Percentiles rank a stretch among this genome's conserved stretches.
phyloP scores from a whole-genome alignment of 2,888 invertebrate species.

The Tetrapedia diversipes region DNA sequence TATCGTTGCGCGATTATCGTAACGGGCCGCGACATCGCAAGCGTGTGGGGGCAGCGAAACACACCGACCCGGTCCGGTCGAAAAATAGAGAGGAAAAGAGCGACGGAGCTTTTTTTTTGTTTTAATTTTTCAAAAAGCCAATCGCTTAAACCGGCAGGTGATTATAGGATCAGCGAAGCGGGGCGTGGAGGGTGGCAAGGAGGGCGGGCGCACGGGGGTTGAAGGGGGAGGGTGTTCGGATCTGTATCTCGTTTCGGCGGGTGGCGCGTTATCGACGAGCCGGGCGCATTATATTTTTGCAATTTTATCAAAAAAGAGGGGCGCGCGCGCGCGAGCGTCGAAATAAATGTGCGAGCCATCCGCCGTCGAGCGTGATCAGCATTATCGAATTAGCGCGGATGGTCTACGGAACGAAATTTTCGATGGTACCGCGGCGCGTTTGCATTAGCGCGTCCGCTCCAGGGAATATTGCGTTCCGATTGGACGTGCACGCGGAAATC shows the following conservation, averaged over 20 bases:
- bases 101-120: constrained; percentile 30
- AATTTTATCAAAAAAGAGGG: constrained; percentile 61
- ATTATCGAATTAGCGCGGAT: constrained; percentile 79
- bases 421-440: constrained; percentile 68
- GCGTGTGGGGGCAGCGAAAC: too few relatives aligned
- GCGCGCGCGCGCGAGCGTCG: constrained; percentile 50
- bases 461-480: constrained; percentile 75
- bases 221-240: constrained; percentile 12
- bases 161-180: constrained; percentile 57
- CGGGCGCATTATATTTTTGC: constrained; percentile 61
- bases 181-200: constrained; percentile 4
- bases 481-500: constrained; percentile 80
- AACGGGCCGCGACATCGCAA: too few relatives aligned
- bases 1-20: not conserved
- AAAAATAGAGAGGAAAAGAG: too few relatives aligned
- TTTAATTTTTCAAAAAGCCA: constrained; percentile 52
- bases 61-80: too few relatives aligned
- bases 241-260: constrained; percentile 55
- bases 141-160: constrained; percentile 55
- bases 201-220: not conserved
- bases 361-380: constrained; percentile 76
- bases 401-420: constrained; percentile 72
- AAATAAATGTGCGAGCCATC: constrained; percentile 74
- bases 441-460: constrained; percentile 68
- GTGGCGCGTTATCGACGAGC: constrained; percentile 58